Base-by-base conservation (phyloP, 2,113 vertebrate genomes). In the Catharus bicknelli region DNA sequence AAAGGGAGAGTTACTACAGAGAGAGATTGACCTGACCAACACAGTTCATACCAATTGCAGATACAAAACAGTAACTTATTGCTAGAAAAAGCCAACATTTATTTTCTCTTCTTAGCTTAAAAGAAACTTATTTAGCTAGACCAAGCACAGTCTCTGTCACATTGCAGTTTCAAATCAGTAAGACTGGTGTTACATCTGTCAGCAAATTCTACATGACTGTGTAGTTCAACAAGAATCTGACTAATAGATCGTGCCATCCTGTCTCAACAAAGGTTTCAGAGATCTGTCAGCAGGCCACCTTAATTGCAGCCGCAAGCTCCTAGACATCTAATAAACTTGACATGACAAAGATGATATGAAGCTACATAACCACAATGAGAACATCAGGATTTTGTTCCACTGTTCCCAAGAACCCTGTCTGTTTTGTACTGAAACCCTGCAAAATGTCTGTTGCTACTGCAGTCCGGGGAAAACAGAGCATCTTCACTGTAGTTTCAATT, bases 301-400 rank as follows among this genome's bases (percentile, higher is more conserved):
- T 83, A 86, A 83, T 43, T 38, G 64, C 38, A 73, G 58, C 42
- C 15, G 29, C 51, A 67, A 78, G 61, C 34, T 86, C 69, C 59
- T 8, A 74, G 69, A 84, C 43, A 81, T 76, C 76, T 73, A 88
- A 88, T 66, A 91, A 93, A 83, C n/a, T 8, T 88, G 86, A 70
- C 72, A 66, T 23, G 67, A 83, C 51, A 54, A 38, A 81, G 64
- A 83, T 34, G 27, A 43, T 68, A 77, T 64, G 16, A 79, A 90
- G 42, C 55, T 69, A 64, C 14, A 36, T 27, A 68, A 78, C 14
- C 73, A 63, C 47, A 66, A 15, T 17, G 38, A 83, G 73, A 90
- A 81, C 48, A 83, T 42, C 18, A 45, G 19, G n/a, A 70, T 90
- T 90, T 66, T 78, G 30, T 55, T 81, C 43, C 7, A 14, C 43